Conservation (phyloP, 1,140 invertebrate species). For the Euwallacea similis region DNA sequence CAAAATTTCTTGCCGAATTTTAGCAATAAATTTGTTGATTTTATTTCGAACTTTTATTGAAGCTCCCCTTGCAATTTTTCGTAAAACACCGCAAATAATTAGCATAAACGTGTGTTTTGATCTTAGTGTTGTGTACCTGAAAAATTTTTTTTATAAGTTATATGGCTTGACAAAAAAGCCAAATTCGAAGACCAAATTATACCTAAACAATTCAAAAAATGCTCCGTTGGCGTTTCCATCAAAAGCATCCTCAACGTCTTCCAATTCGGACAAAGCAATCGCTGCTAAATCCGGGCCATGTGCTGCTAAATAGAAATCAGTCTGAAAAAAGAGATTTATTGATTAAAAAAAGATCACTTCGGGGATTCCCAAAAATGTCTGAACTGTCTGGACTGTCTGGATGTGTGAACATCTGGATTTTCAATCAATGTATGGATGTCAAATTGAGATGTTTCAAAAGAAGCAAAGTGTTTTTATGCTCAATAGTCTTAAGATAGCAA, state of each 20-base stretch:
- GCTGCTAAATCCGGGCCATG: conserved; percentile 63
- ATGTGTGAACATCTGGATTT: background rate
- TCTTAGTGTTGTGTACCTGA: conserved; percentile 54
- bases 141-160: conserved; percentile 3
- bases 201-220: conserved; percentile 43
- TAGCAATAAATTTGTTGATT: conserved; percentile 56
- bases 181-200: background rate
- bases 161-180: background rate
- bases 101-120: conserved; percentile 62
- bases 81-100: conserved; percentile 60
- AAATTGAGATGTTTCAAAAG: too few relatives aligned
- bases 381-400: background rate
- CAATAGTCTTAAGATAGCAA: too few relatives aligned
- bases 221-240: conserved; percentile 57
- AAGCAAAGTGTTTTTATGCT: too few relatives aligned
- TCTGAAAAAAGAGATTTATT: conserved; percentile 51
- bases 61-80: conserved; percentile 57
- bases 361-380: background rate
- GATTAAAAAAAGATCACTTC: background rate
- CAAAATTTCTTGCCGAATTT: conserved; percentile 62
- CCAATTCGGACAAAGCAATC: conserved; percentile 59
- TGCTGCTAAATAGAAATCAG: conserved; percentile 59
- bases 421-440: too few relatives aligned
- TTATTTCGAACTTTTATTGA: conserved; percentile 58
- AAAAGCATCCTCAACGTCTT: conserved; percentile 65